Conservation (phyloP, 2,113 vertebrate genomes). For the Sterna hirundo region DNA sequence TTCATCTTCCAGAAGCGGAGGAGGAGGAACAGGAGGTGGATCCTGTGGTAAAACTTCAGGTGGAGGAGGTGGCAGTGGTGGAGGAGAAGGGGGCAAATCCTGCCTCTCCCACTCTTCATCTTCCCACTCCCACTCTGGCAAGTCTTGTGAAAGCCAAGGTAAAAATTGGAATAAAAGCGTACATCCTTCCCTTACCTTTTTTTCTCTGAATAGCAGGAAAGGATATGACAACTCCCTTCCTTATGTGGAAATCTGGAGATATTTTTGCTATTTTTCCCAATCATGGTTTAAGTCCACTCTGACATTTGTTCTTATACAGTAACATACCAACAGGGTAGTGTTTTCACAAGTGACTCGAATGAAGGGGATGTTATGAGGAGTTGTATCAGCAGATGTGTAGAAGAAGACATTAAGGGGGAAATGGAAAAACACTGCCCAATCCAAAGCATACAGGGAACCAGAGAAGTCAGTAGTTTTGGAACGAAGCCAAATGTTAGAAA, state of each 20-base stretch:
- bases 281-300: not conserved
- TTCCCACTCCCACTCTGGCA: not conserved
- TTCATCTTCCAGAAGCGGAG: not conserved
- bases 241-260: not conserved
- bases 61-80: constrained; percentile 14
- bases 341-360: not conserved
- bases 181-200: not conserved
- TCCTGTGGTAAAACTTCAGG: not conserved
- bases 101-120: constrained; percentile 34
- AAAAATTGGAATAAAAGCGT: not conserved
- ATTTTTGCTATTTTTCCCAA: not conserved
- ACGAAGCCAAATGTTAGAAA: not conserved
- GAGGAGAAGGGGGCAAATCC: constrained; percentile 26
- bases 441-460: not conserved
- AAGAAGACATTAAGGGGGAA: not conserved
- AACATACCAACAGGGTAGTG: not conserved
- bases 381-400: not conserved
- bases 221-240: not conserved
- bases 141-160: constrained; percentile 31
- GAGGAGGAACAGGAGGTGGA: not conserved
- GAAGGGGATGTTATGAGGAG: not conserved
- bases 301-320: not conserved
- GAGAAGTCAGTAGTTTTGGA: not conserved
- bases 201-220: not conserved
- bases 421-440: not conserved